A percentile compares a stretch with the other conserved stretches of the same genome.
phyloP scores from a whole-genome alignment of 2,113 vertebrate species.

The Gnathonemus echidnorhynchus region DNA sequence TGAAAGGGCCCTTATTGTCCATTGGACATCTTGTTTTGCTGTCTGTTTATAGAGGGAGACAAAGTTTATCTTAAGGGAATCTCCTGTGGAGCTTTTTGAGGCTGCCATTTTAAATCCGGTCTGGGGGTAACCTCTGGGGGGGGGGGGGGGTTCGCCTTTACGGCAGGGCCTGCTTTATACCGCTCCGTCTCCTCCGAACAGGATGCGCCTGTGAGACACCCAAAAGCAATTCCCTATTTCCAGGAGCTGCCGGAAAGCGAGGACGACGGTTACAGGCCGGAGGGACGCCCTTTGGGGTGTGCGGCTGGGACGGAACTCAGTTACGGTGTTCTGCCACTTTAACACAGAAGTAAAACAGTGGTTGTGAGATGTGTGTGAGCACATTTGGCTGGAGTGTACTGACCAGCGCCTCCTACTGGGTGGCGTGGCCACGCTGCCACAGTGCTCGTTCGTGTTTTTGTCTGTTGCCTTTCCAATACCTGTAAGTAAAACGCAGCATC shows the following conservation, averaged over 20 bases:
- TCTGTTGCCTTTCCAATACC: not conserved
- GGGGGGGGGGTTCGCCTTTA: not conserved
- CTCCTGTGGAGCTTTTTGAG: not conserved
- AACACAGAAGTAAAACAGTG: not conserved
- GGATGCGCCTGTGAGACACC: not conserved
- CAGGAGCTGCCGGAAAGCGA: not conserved
- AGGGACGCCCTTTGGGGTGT: not conserved
- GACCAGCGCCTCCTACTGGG: not conserved
- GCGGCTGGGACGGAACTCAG: not conserved
- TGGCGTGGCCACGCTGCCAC: not conserved
- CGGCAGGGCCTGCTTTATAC: not conserved
- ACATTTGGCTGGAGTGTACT: not conserved
- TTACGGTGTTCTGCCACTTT: not conserved
- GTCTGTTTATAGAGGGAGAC: not conserved
- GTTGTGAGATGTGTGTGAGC: not conserved
- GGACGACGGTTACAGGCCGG: not conserved
- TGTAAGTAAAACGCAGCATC: not conserved
- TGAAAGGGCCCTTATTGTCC: constrained; percentile 21
- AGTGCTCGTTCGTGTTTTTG: not conserved
- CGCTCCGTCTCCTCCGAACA: not conserved
- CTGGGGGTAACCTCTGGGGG: not conserved
- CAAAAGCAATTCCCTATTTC: not conserved
- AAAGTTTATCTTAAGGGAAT: not conserved
- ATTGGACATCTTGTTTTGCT: constrained; percentile 10
- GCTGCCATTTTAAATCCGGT: not conserved